A percentile compares a stretch with the other conserved stretches of the same genome.
These are phyloP conservation scores for Sigmodon hispidus DNA, from an alignment of 2,113 vertebrate species.

Conservation along the genomic window DNA sequence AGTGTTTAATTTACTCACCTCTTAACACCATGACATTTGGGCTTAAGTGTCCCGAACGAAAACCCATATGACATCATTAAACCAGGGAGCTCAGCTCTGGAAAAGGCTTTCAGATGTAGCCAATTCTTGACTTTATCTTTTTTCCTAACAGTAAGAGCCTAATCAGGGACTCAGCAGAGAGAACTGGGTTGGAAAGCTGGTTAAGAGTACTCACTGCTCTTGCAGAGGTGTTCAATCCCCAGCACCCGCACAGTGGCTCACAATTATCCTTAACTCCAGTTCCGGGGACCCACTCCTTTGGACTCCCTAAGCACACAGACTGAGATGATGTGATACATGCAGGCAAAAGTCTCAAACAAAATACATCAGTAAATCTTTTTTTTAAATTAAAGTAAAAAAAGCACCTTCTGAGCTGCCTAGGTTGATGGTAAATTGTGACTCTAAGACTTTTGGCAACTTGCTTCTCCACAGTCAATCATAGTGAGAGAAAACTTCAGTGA, in stretches of 20 bases:
- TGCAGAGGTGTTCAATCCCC: neutral
- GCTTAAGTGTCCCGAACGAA: neutral
- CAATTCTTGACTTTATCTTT: neutral
- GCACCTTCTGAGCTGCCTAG: neutral
- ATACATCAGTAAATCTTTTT: neutral
- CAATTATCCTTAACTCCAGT: neutral
- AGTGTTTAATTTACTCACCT: neutral
- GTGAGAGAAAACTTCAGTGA: neutral
- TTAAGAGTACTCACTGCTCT: neutral
- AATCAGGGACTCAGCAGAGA: neutral
- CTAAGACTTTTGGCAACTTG: neutral
- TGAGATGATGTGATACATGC: neutral
- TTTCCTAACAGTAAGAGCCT: neutral
- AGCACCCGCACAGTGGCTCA: too few relatives aligned
- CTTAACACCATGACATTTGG: neutral
- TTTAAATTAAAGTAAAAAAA: neutral
- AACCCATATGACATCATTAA: neutral
- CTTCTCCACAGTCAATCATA: neutral
- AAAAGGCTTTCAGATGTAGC: neutral
- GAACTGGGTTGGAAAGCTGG: neutral
- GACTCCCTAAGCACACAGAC: neutral
- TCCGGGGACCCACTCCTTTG: neutral
- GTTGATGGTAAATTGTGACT: neutral
- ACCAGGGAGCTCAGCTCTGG: neutral
- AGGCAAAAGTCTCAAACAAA: neutral